Evolutionary conservation across 2,797 vertebrate genomes (phyloP).

Genomic region (Labroides dimidiatus): DNA sequence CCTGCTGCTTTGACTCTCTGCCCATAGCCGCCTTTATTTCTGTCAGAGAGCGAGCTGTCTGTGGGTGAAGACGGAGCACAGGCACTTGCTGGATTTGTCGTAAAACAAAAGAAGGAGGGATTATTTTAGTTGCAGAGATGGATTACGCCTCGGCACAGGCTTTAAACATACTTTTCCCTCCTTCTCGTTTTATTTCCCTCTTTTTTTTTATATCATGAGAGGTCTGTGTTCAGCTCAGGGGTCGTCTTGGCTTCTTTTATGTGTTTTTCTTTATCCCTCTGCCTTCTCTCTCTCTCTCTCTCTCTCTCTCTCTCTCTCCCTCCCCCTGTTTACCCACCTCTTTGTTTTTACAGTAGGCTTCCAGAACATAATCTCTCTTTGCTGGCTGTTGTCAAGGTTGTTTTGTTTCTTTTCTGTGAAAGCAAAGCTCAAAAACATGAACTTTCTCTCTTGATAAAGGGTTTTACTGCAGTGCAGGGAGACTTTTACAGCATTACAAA

Average conservation of each 20-base stretch:
- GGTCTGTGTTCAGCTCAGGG: slow-evolving; percentile 32
- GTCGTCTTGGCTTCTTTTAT: not conserved
- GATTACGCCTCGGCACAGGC: slow-evolving; percentile 54
- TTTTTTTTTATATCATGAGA: slow-evolving; percentile 40
- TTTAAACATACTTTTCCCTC: slow-evolving; percentile 53
- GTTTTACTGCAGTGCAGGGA: not conserved
- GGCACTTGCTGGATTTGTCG: slow-evolving; percentile 60
- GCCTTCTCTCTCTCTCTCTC: too few species aligned
- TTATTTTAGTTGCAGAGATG: slow-evolving; percentile 54
- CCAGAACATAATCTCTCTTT: slow-evolving; percentile 1
- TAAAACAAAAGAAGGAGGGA: slow-evolving; percentile 52
- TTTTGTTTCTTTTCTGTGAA: not conserved
- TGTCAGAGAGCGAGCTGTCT: slow-evolving; percentile 62
- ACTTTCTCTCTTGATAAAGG: not conserved
- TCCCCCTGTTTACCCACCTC: not conserved
- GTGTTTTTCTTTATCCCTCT: slow-evolving; percentile 1
- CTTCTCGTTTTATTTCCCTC: slow-evolving; percentile 33
- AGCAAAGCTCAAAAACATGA: slow-evolving; percentile 1
- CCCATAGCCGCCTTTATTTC: slow-evolving; percentile 73
- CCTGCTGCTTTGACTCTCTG: slow-evolving; percentile 68
- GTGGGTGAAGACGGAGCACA: slow-evolving; percentile 51
- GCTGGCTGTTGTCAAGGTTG: slow-evolving; percentile 2
- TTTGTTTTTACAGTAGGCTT: not conserved
- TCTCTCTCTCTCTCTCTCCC: not conserved
- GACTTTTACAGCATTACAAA: too few species aligned